These are phyloP conservation scores for Pseudomyrmex dendroicus DNA, from an alignment of 1,140 invertebrate species.

Conservation along the genomic window DNA sequence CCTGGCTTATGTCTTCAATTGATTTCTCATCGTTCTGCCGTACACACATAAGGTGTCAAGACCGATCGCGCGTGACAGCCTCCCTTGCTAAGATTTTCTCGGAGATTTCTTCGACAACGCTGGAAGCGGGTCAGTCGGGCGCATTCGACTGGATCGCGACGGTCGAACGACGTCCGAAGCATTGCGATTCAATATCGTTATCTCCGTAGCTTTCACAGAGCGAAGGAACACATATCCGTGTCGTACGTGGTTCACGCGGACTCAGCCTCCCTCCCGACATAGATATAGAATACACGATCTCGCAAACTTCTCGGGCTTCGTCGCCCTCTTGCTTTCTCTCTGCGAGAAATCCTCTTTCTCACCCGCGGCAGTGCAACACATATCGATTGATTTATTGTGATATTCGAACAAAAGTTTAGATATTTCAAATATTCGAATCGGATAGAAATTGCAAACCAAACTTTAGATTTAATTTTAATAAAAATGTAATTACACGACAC, in stretches of 20 bases:
- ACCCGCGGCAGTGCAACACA: neutral
- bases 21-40: constrained; percentile 30
- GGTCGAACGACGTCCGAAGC: constrained; percentile 60
- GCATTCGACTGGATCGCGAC: constrained; percentile 50
- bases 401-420: too few relatives aligned
- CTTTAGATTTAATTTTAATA: too few relatives aligned
- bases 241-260: constrained; percentile 30
- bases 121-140: constrained; percentile 49
- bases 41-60: constrained; percentile 27
- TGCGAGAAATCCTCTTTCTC: constrained; percentile 40
- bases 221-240: constrained; percentile 63
- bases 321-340: constrained; percentile 26
- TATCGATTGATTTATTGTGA: too few relatives aligned
- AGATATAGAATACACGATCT: constrained; percentile 35
- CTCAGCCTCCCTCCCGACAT: neutral
- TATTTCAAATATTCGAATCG: too few relatives aligned
- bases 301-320: neutral
- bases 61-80: neutral
- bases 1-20: constrained; percentile 10
- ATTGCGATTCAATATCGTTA: constrained; percentile 74
- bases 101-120: constrained; percentile 22
- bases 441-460: too few relatives aligned
- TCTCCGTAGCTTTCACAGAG: constrained; percentile 69
- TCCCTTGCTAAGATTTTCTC: constrained; percentile 26
- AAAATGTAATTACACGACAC: too few relatives aligned